Conservation (phyloP, 2,113 vertebrate genomes). For the Petroica traversi region DNA sequence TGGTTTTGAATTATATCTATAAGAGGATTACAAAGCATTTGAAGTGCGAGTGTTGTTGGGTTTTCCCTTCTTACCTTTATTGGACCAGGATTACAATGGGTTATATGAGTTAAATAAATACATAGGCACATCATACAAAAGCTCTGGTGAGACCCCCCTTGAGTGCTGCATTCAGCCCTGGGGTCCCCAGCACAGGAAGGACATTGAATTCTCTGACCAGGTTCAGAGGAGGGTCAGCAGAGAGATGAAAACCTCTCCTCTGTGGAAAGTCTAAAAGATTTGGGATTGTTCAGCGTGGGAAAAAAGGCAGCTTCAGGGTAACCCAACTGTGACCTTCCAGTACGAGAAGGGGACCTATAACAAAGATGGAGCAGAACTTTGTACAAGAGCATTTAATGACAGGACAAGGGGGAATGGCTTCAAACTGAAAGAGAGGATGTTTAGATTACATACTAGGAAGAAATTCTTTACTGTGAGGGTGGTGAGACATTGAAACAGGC, state of each 20-base stretch:
- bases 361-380: not conserved
- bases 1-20: not conserved
- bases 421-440: not conserved
- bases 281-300: too few relatives aligned
- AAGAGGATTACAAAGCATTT: not conserved
- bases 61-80: not conserved
- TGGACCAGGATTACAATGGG: not conserved
- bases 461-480: not conserved
- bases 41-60: not conserved
- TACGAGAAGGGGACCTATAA: not conserved
- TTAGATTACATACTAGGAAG: not conserved
- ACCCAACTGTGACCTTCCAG: not conserved
- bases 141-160: not conserved
- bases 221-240: not conserved
- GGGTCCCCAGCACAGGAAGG: not conserved
- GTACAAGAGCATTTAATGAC: not conserved
- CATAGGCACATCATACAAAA: not conserved
- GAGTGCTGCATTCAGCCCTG: not conserved
- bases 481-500: not conserved
- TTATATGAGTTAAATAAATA: not conserved
- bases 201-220: not conserved
- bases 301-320: not conserved
- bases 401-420: not conserved
- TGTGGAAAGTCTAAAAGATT: accelerated
- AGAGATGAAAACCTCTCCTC: not conserved